Conservation (phyloP, 2,797 vertebrate species). For the Peromyscus aztecus region DNA sequence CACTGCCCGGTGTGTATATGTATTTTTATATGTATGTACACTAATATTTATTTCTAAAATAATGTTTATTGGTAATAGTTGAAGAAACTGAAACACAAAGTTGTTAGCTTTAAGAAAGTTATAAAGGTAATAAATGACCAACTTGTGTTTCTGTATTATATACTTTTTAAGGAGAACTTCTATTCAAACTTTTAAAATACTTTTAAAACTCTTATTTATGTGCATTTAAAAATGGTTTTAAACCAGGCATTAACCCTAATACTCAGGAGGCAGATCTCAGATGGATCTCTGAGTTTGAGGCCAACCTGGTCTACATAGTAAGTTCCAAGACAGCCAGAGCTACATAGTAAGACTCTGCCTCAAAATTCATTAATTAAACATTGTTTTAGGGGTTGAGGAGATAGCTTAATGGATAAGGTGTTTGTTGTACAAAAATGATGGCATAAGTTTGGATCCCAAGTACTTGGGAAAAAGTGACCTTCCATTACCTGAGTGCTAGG, state of each 20-base stretch:
- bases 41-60: constrained; percentile 11
- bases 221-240: background rate
- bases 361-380: background rate
- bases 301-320: background rate
- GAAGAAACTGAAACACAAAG: constrained; percentile 23
- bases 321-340: background rate
- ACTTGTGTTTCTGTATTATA: background rate
- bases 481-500: background rate
- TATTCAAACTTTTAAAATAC: background rate
- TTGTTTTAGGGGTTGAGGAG: background rate
- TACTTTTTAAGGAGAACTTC: background rate
- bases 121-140: background rate
- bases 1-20: background rate
- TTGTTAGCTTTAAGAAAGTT: background rate
- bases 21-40: background rate
- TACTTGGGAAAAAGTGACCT: background rate
- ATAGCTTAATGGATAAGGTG: background rate
- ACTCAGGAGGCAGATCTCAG: background rate
- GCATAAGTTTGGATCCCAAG: background rate
- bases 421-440: background rate
- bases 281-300: background rate
- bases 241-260: background rate
- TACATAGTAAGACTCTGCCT: background rate
- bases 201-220: constrained; percentile 13
- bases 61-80: constrained; percentile 17